Conservation (phyloP, 2,888 invertebrate genomes). For the Drosophila nr. fundita region DNA sequence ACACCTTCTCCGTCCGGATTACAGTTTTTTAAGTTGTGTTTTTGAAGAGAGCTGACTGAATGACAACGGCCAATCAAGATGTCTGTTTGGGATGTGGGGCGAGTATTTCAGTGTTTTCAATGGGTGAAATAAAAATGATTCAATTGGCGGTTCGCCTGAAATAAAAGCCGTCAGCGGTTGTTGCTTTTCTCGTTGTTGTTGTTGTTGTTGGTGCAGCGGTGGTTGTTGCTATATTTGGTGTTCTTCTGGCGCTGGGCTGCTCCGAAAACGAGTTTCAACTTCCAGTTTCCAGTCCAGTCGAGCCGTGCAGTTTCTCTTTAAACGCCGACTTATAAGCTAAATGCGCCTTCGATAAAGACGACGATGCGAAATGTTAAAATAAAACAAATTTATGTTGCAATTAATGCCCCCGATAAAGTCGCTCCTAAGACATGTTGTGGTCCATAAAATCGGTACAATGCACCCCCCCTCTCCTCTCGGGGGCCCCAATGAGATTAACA, state of each 20-base stretch:
- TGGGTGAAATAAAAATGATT: slow-evolving; percentile 78
- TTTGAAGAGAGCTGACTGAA: slow-evolving; percentile 28
- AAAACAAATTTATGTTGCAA: slow-evolving; percentile 82
- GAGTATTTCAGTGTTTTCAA: slow-evolving; percentile 69
- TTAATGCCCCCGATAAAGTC: slow-evolving; percentile 76
- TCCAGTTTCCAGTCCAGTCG: slow-evolving; percentile 5
- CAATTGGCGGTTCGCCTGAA: slow-evolving; percentile 72
- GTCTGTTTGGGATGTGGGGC: slow-evolving; percentile 71
- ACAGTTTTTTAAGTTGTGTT: neutral
- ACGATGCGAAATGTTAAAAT: slow-evolving; percentile 78
- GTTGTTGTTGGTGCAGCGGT: slow-evolving; percentile 8
- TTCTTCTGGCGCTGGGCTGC: slow-evolving; percentile 33
- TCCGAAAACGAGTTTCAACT: slow-evolving; percentile 68
- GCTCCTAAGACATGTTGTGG: slow-evolving; percentile 70
- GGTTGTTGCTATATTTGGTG: slow-evolving; percentile 11
- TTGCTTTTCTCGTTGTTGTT: slow-evolving; percentile 14
- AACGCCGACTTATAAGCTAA: slow-evolving; percentile 76
- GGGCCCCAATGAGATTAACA: slow-evolving; percentile 67
- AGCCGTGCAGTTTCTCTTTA: slow-evolving; percentile 56
- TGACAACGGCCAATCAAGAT: slow-evolving; percentile 63
- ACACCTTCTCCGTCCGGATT: neutral
- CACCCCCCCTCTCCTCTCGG: slow-evolving; percentile 1
- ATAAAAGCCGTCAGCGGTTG: slow-evolving; percentile 67
- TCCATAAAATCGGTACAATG: slow-evolving; percentile 52
- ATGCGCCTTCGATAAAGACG: slow-evolving; percentile 70